phyloP scores from a whole-genome alignment of 2,797 vertebrate genomes.

The Clarias fuscus region DNA sequence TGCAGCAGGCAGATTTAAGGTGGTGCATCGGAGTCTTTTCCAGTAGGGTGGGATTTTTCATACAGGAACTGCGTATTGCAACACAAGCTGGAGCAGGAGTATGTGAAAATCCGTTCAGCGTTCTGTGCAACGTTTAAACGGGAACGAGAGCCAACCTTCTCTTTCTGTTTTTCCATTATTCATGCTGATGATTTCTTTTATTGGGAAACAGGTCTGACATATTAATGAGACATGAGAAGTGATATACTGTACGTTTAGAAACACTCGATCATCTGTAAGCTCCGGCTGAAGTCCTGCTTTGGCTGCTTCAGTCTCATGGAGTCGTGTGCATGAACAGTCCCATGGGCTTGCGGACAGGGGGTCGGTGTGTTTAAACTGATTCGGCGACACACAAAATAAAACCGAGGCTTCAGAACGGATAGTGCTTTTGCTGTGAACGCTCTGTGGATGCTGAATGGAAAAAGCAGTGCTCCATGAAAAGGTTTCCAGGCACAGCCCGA shows the following conservation, averaged over 20 bases:
- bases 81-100: slow-evolving; percentile 43
- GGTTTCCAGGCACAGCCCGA: slow-evolving; percentile 36
- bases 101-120: not conserved
- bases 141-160: not conserved
- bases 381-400: slow-evolving; percentile 61
- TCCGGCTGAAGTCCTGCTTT: not conserved
- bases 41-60: slow-evolving; percentile 60
- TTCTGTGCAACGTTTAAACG: slow-evolving; percentile 11
- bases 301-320: slow-evolving; percentile 11
- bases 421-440: slow-evolving; percentile 38
- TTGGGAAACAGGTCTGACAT: not conserved
- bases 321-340: slow-evolving; percentile 71
- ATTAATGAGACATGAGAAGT: not conserved
- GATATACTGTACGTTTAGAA: not conserved
- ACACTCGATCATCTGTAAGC: not conserved
- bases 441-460: slow-evolving; percentile 56
- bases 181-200: not conserved
- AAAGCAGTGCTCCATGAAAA: slow-evolving; percentile 52
- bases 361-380: slow-evolving; percentile 64
- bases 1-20: slow-evolving; percentile 59
- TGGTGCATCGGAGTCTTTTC: slow-evolving; percentile 44
- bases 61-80: slow-evolving; percentile 59
- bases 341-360: slow-evolving; percentile 62
- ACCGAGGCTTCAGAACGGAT: slow-evolving; percentile 37
- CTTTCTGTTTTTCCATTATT: not conserved